Base-by-base conservation (phyloP, 2,888 invertebrate species). In the Coremacera marginata region DNA sequence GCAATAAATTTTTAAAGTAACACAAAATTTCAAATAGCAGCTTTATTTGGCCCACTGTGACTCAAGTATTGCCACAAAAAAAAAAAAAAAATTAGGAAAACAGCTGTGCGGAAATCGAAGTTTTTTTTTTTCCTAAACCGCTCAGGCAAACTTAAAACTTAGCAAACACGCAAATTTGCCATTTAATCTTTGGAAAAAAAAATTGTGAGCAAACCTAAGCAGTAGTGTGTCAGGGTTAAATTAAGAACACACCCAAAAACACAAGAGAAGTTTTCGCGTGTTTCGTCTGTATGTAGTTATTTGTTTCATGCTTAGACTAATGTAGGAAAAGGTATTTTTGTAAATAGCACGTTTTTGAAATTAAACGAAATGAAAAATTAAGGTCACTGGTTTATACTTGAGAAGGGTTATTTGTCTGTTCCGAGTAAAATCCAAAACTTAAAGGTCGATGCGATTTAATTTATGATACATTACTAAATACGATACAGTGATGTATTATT, bases 161-260 rank as follows among this genome's bases (percentile, higher is more conserved):
- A 14, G 71, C 49, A 78, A 82, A 82, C 87, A 86, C 86, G 86
- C 86, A 84, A 86, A 78, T 77, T 81, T 80, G 68, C 80, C 80
- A 82, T 84, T 83, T 83, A 81, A 76, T 63, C 57, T n/a, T n/a
- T n/a, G n/a, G n/a, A n/a, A n/a, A n/a, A n/a, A n/a, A n/a, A n/a
- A n/a, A n/a, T 34, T 67, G n/a, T 9, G 8, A 70, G 37, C 37
- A 71, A 70, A 72, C 31, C 31, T 60, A 44, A 22, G 19, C 9
- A 9, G 55, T 77, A 78, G 75, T 78, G 55, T 76, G 68, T 75
- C 70, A 71, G 9, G 73, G 71, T 16, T 22, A 68, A 72, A 34
- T 19, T 22, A 68, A 70, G 73, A 74, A 5, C 22, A 55, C 55
- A 22, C 55, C 63, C n/a, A 68, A 72, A 51, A 57, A 68, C 11